Percentiles rank a stretch among this genome's conserved stretches.
phyloP scores from a whole-genome alignment of 2,888 invertebrate genomes.

The Leptinotarsa juncta region DNA sequence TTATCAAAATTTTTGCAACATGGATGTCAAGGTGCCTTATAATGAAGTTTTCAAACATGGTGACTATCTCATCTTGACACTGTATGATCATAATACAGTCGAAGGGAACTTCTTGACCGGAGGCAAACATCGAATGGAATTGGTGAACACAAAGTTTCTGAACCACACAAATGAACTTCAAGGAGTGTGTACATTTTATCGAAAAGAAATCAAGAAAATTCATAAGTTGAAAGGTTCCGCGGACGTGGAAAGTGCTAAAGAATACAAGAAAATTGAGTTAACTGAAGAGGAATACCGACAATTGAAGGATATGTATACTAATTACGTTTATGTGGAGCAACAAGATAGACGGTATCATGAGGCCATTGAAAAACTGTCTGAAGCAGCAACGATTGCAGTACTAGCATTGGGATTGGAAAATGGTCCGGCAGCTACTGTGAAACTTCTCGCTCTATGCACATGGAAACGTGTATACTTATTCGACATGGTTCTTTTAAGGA shows the following conservation, averaged over 20 bases:
- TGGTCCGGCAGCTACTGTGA: slow-evolving; percentile 30
- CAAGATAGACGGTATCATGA: slow-evolving; percentile 48
- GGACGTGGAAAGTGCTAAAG: slow-evolving; percentile 1
- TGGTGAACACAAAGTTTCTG: slow-evolving; percentile 31
- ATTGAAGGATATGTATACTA: slow-evolving; percentile 43
- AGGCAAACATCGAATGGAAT: slow-evolving; percentile 44
- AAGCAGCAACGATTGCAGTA: slow-evolving; percentile 48
- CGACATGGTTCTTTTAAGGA: slow-evolving; percentile 42
- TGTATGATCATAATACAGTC: slow-evolving; percentile 37
- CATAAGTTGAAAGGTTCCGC: slow-evolving; percentile 33
- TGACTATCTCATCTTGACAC: slow-evolving; percentile 45
- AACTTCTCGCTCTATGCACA: slow-evolving; percentile 44
- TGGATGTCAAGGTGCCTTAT: slow-evolving; percentile 36
- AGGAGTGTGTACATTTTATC: slow-evolving; percentile 19
- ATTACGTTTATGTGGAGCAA: slow-evolving; percentile 45
- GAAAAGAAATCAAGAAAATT: slow-evolving; percentile 46
- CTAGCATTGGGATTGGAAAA: slow-evolving; percentile 46
- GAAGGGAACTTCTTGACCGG: slow-evolving; percentile 48
- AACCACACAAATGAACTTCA: too few relatives aligned
- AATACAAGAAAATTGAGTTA: slow-evolving; percentile 39
- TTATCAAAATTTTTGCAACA: neutral
- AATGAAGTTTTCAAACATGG: slow-evolving; percentile 39
- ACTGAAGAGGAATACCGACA: slow-evolving; percentile 47
- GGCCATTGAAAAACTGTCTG: slow-evolving; percentile 42
- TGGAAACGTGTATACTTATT: slow-evolving; percentile 50